Base-by-base conservation (phyloP, 2,113 vertebrate species). In the Calyptommatus sinebrachiatus region DNA sequence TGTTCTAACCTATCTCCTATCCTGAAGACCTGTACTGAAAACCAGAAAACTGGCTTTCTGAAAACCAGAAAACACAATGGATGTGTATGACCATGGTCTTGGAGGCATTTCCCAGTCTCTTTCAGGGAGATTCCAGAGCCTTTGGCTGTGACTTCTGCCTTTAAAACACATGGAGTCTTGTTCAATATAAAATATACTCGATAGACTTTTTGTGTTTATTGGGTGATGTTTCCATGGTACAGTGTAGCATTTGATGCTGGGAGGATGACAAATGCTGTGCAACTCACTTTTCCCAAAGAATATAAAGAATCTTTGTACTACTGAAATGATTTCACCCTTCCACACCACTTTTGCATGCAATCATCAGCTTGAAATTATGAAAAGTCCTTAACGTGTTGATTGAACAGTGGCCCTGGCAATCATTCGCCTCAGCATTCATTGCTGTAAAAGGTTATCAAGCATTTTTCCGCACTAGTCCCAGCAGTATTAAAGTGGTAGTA, bases 401-500 rank as follows among this genome's bases (percentile, higher is more conserved):
- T 62, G 62, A 79, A 63, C 21, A 29, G 18, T 63, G 77, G 35
- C 68, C 62, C 29, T 71, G 57, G 53, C 57, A 79, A 63, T 24
- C 62, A 79, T 45, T 62, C 62, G 60, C 35, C 53, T 73, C 61
- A 57, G 24, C 61, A 73, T 73, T 80, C 8, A 1, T 57, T 80
- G 16, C 24, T 80, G 78, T 46, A 62, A 73, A 45, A 67, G 18
- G 11, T 79, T 50, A 79, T 65, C 60, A 50, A 62, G 46, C 65
- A 28, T 28, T 21, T 72, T 60, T 63, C 18, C 57, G 18, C 57
- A 26, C 24, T n/a, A 70, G 8, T 18, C 24, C 67, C 31, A 78
- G 57, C 31, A 45, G 53, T 69, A 78, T 78, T 69, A 79, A 1
- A 71, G 35, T 46, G 57, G 20, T 31, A 26, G 50, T 80, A 35